A percentile compares a stretch with the other conserved stretches of the same genome.
Conservation (phyloP, 2,888 invertebrate genomes). For the Rhabditoides inermis region DNA sequence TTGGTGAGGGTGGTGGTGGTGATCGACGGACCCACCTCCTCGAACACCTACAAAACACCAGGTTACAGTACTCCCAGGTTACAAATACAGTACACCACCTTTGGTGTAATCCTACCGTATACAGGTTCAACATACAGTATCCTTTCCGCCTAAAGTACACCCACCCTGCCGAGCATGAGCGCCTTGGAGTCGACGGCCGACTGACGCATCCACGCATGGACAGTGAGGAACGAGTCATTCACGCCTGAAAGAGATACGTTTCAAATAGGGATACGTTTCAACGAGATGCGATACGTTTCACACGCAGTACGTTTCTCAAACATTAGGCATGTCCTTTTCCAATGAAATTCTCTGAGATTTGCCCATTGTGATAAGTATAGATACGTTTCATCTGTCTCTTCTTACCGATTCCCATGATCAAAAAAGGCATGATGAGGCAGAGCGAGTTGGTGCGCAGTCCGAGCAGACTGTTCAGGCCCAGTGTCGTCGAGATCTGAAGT, state of each 20-base stretch:
- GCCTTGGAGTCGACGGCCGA: constrained; percentile 8
- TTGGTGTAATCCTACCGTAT: constrained; percentile 1
- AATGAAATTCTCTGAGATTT: too few species aligned
- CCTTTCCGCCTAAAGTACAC: constrained; percentile 11
- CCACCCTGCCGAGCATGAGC: constrained; percentile 15
- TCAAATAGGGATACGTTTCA: too few species aligned
- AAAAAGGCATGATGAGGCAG: constrained; percentile 49
- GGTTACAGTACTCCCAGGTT: too few species aligned
- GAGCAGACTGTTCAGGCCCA: constrained; percentile 37
- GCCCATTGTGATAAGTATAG: too few species aligned
- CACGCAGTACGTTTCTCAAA: too few species aligned
- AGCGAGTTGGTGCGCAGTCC: constrained; percentile 44
- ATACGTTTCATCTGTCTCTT: too few species aligned
- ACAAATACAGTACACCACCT: too few species aligned
- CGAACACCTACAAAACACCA: constrained; percentile 20
- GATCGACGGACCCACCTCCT: constrained; percentile 50
- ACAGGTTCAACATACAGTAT: not conserved
- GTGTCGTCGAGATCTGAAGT: constrained; percentile 39
- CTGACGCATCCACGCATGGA: constrained; percentile 38
- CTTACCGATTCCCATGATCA: constrained; percentile 47
- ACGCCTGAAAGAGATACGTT: constrained; percentile 23
- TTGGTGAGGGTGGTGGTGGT: constrained; percentile 51
- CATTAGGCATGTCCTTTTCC: too few species aligned
- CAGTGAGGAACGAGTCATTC: constrained; percentile 48
- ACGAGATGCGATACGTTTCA: too few species aligned